Conservation (phyloP, 1,140 invertebrate species). For the Lanistes nyassanus region DNA sequence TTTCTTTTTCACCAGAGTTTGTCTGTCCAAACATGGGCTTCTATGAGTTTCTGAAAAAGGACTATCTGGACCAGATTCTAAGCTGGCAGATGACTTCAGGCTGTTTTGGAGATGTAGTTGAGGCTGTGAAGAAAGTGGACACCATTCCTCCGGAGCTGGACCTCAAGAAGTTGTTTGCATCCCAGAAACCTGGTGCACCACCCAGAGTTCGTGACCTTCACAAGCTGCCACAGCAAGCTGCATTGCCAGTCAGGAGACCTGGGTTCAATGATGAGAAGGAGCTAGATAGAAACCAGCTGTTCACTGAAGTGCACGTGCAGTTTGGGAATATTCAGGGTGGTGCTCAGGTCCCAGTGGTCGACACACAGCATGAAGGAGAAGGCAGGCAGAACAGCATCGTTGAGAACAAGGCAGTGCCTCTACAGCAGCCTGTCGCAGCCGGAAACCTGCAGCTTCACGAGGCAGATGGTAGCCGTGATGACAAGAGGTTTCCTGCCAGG, state of each 20-base stretch:
- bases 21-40: conserved; percentile 58
- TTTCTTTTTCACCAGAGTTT: conserved; percentile 49
- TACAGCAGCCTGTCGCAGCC: background rate
- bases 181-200: background rate
- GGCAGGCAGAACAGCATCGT: no score
- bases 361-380: no score
- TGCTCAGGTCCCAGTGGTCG: no score
- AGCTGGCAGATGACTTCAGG: conserved; percentile 54
- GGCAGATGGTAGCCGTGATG: background rate
- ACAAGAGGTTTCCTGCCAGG: background rate
- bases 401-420: background rate
- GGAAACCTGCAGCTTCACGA: background rate
- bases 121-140: background rate
- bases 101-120: conserved; percentile 46
- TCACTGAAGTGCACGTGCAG: background rate
- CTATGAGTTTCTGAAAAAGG: conserved; percentile 52
- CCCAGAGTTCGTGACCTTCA: background rate
- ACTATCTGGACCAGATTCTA: conserved; percentile 54
- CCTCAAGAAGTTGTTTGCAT: background rate
- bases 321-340: no score
- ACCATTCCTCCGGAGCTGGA: background rate
- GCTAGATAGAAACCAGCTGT: background rate
- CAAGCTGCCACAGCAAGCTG: conserved; percentile 4
- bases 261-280: background rate
- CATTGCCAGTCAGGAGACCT: conserved; percentile 1